Conservation (phyloP, 2,113 vertebrate genomes). For the Macaca nemestrina region DNA sequence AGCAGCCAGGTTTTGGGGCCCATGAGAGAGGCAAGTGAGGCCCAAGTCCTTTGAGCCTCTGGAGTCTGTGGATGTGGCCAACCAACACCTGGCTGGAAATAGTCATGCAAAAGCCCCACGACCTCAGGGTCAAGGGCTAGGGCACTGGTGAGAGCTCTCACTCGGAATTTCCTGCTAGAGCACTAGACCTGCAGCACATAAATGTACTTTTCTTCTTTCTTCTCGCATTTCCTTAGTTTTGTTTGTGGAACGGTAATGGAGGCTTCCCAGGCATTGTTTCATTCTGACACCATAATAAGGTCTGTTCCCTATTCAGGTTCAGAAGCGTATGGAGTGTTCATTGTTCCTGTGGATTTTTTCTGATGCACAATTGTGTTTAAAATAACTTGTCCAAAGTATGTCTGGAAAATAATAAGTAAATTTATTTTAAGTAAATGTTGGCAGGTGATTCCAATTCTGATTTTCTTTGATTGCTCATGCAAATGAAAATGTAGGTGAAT, state of each 20-base stretch:
- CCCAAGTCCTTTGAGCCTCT: neutral
- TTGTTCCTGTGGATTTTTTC: conserved; percentile 38
- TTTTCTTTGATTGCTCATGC: neutral
- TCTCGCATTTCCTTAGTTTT: conserved; percentile 54
- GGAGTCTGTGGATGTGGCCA: neutral
- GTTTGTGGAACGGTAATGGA: conserved; percentile 40
- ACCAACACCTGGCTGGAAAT: neutral
- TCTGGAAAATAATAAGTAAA: conserved; percentile 46
- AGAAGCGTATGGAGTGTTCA: neutral
- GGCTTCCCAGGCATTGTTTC: conserved; percentile 51
- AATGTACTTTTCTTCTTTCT: conserved; percentile 62
- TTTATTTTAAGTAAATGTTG: conserved; percentile 33
- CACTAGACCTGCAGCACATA: neutral
- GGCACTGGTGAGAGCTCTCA: neutral
- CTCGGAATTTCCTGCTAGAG: conserved; percentile 54
- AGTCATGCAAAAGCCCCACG: neutral
- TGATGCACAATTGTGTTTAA: conserved; percentile 51
- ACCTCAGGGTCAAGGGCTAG: neutral
- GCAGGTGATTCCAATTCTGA: conserved; percentile 1
- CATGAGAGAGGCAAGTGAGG: neutral
- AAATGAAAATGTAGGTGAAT: neutral
- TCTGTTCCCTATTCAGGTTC: conserved; percentile 50
- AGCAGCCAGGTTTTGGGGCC: neutral
- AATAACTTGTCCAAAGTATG: conserved; percentile 26
- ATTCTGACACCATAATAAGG: conserved; percentile 51